Percentiles rank a stretch among this genome's conserved stretches.
phyloP scores from a whole-genome alignment of 1,140 invertebrate species.

The Zaprionus davidi region DNA sequence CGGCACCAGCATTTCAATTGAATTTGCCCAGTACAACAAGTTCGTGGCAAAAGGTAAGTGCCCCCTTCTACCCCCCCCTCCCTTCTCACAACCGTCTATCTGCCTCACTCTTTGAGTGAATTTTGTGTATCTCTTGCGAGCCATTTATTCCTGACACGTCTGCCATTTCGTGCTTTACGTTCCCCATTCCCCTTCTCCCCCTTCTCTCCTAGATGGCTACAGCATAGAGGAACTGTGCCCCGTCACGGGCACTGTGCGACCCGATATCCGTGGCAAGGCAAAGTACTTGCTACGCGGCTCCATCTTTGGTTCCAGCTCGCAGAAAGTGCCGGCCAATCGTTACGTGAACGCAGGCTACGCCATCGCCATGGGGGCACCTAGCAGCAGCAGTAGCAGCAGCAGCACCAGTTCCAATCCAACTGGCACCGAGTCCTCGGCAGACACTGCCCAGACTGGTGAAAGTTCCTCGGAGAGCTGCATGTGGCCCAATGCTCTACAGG shows the following conservation, averaged over 20 bases:
- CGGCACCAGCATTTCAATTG: conserved; percentile 94
- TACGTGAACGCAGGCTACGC: conserved; percentile 56
- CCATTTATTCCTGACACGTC: conserved; percentile 49
- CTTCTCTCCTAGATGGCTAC: conserved; percentile 65
- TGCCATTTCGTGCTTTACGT: conserved; percentile 43
- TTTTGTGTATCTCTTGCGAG: conserved; percentile 13
- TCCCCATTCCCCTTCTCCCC: not conserved
- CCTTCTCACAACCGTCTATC: not conserved
- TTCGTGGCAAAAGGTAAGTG: conserved; percentile 78
- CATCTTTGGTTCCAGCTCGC: conserved; percentile 64
- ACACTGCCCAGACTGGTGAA: conserved; percentile 43
- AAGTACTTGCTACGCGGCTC: conserved; percentile 75
- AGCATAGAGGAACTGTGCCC: conserved; percentile 79
- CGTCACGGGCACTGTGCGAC: conserved; percentile 37
- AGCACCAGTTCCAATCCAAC: conserved; percentile 24
- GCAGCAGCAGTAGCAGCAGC: conserved; percentile 15
- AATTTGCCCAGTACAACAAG: conserved; percentile 87
- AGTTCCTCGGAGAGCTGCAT: conserved; percentile 73
- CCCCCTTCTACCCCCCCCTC: not conserved
- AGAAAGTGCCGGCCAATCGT: conserved; percentile 62
- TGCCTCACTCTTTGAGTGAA: not conserved
- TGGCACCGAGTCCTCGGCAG: conserved; percentile 29
- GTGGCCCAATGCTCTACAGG: conserved; percentile 83
- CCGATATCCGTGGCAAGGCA: conserved; percentile 65
- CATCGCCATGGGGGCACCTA: conserved; percentile 33